Evolutionary conservation across 1,140 invertebrate genomes (phyloP), one percentile per base, ranked within the genome.

Genomic region (Sycophaga agraensis): DNA sequence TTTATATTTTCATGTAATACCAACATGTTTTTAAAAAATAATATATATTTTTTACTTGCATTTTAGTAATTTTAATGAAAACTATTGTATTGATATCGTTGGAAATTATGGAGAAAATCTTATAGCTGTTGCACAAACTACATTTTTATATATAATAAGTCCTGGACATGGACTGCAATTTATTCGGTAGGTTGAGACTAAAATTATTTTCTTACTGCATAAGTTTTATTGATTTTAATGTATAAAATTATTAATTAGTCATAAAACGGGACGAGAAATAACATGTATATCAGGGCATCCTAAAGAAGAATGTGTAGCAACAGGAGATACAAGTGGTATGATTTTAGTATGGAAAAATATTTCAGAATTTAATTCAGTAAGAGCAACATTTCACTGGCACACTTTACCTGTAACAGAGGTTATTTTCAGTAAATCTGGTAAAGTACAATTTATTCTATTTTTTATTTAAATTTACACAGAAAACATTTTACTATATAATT

Each of bases 321-420:
- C 86, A 14, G 91, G 90, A 37, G 89, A 91, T 78, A 74, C 78
- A 34, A 81, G 75, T 61, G 92, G 92, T 2, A 76, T 86, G 59
- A 84, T 92, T 26, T 57, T 87, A 21, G 66, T 92, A 26, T 92
- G 88, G 87, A 84, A 82, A 65, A 79, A 84, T 59, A 63, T 82
- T 78, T 64, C 69, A 46, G 34, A 72, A 48, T 35, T 64, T 61
- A 66, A 70, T 66, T 75, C 82, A 21, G 71, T 79, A n/a, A 82
- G 83, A 70, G 78, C 84, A 11, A 76, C 85, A 17, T 87, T 86
- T 68, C 91, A 94, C 73, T 94, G 92, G 92, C 92, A 94, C 77
- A 85, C 86, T 14, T 80, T 91, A 57, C 84, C 88, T 57, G 88
- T 93, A 1, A 81, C 82, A 40, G 86, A 87, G 72, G 72, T 94